A percentile compares a stretch with the other conserved stretches of the same genome.
phyloP scores from a whole-genome alignment of 1,140 invertebrate species.

The Lucilia cuprina region DNA sequence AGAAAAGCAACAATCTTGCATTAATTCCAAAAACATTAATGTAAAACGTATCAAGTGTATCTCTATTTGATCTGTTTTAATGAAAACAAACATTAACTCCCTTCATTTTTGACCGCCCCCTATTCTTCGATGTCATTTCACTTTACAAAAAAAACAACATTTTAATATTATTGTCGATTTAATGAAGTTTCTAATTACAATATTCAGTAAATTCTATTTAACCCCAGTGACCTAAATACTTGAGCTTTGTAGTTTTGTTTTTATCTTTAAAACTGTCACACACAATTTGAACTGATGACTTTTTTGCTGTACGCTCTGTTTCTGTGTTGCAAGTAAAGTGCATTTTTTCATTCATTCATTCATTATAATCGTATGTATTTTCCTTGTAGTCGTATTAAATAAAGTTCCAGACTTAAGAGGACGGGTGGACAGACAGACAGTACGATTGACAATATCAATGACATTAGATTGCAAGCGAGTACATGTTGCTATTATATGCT shows the following conservation, averaged over 20 bases:
- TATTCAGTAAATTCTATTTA: not conserved
- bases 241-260: not conserved
- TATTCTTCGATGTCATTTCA: too few species aligned
- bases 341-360: not conserved
- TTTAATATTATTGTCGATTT: not conserved
- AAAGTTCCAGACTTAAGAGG: not conserved
- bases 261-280: not conserved
- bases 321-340: too few species aligned
- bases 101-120: too few species aligned
- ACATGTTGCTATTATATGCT: not conserved
- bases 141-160: too few species aligned
- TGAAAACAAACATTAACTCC: too few species aligned
- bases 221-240: not conserved
- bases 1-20: too few species aligned
- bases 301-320: too few species aligned
- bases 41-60: too few species aligned
- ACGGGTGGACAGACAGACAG: not conserved
- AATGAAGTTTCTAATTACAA: not conserved
- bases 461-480: not conserved
- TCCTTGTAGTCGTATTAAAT: not conserved
- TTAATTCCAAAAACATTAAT: too few species aligned
- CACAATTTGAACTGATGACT: not conserved
- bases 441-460: conserved; percentile 2
- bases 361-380: not conserved
- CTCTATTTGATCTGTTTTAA: too few species aligned